These are phyloP conservation scores for Panopea generosa DNA, from an alignment of 2,888 invertebrate species.

Conservation along the genomic window DNA sequence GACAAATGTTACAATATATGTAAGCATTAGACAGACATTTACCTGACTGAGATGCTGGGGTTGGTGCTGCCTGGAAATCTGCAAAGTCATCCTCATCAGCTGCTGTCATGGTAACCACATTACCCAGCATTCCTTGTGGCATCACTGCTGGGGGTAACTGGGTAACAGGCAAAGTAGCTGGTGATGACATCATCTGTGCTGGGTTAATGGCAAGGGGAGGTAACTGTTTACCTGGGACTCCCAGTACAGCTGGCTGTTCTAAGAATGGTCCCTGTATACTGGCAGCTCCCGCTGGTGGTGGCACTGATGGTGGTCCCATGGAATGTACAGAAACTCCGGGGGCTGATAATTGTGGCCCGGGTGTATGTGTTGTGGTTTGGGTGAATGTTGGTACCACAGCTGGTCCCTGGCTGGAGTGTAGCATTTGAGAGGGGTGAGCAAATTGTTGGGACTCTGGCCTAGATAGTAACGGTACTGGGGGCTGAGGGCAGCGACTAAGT, in stretches of 20 bases:
- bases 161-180: constrained; percentile 56
- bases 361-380: constrained; percentile 2
- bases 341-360: constrained; percentile 8
- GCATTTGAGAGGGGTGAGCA: constrained; percentile 12
- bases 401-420: constrained; percentile 2
- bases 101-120: constrained; percentile 25
- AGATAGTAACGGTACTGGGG: constrained; percentile 80
- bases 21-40: too few relatives aligned
- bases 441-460: constrained; percentile 14
- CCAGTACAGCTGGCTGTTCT: too few relatives aligned
- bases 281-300: too few relatives aligned
- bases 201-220: background rate
- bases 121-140: constrained; percentile 38
- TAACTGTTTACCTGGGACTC: background rate
- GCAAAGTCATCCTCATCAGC: constrained; percentile 78
- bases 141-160: constrained; percentile 53
- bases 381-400: constrained; percentile 15
- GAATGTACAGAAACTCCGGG: background rate
- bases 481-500: constrained; percentile 77
- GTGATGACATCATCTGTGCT: constrained; percentile 26
- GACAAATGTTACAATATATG: too few relatives aligned
- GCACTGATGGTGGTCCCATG: too few relatives aligned
- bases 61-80: constrained; percentile 80
- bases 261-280: too few relatives aligned
- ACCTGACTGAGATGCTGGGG: constrained; percentile 9